Conservation (phyloP, 2,888 invertebrate genomes). For the Celastrina argiolus region DNA sequence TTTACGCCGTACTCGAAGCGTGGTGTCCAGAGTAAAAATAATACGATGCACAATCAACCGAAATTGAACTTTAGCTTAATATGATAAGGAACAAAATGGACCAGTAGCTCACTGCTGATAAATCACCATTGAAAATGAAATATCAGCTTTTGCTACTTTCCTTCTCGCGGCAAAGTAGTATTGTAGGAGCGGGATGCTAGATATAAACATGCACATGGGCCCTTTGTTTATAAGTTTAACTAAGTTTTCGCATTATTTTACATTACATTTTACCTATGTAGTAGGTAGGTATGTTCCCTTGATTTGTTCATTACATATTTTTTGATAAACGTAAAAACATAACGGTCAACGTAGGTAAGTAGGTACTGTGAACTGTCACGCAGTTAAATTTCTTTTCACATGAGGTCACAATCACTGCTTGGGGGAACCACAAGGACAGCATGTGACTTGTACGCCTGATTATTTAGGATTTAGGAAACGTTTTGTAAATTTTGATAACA, state of each 20-base stretch:
- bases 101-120: slow-evolving; percentile 26
- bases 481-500: no score
- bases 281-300: no score
- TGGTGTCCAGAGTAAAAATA: slow-evolving; percentile 42
- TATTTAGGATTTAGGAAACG: no score
- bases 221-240: slow-evolving; percentile 42
- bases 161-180: slow-evolving; percentile 34
- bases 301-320: no score
- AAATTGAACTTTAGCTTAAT: slow-evolving; percentile 41
- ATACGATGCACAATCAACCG: slow-evolving; percentile 30
- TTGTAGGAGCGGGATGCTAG: slow-evolving; percentile 42
- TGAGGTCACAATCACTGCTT: no score
- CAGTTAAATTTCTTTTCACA: no score
- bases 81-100: background rate
- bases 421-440: no score
- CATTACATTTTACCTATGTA: background rate
- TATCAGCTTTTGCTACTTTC: slow-evolving; percentile 49
- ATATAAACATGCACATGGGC: slow-evolving; percentile 54
- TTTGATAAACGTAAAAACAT: no score
- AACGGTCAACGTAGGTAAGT: no score
- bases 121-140: slow-evolving; percentile 49
- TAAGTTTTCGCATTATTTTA: background rate
- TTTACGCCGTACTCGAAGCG: slow-evolving; percentile 39
- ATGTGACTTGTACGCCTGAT: no score
- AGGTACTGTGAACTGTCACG: no score